These are phyloP conservation scores for Daubentonia madagascariensis DNA, from an alignment of 2,113 vertebrate species.

Conservation along the genomic window DNA sequence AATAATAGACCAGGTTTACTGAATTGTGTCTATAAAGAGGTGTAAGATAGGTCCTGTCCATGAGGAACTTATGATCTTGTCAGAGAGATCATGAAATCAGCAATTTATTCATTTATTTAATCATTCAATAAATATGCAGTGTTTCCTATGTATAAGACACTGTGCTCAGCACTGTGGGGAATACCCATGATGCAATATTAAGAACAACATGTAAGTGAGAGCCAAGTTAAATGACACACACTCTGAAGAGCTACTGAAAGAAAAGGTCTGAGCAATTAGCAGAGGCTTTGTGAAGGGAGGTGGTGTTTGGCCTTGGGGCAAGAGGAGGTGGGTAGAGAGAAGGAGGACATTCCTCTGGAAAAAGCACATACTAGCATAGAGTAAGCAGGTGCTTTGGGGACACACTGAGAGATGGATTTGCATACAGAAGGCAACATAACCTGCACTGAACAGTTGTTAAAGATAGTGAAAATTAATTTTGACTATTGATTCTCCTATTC, in stretches of 20 bases:
- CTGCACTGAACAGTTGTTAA: neutral
- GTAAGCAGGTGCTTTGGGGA: neutral
- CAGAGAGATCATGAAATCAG: conserved; percentile 4
- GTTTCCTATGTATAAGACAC: neutral
- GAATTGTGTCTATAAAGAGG: neutral
- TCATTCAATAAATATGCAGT: neutral
- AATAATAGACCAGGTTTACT: neutral
- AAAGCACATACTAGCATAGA: neutral
- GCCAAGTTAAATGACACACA: conserved; percentile 47
- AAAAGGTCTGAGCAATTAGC: neutral
- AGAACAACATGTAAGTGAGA: neutral
- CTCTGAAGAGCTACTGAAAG: neutral
- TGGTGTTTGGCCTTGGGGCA: neutral
- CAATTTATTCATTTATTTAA: neutral
- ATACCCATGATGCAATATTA: conserved; percentile 30
- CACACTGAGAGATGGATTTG: neutral
- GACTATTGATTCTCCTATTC: conserved; percentile 42
- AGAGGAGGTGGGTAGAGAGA: neutral
- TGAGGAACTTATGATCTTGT: conserved; percentile 1
- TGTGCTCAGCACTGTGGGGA: neutral
- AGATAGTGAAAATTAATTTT: conserved; percentile 14
- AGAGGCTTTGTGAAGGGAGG: neutral
- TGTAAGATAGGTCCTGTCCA: neutral
- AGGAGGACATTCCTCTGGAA: neutral
- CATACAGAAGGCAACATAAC: neutral